These are phyloP conservation scores for Syngnathus acus DNA, from an alignment of 2,797 vertebrate genomes.

Conservation along the genomic window DNA sequence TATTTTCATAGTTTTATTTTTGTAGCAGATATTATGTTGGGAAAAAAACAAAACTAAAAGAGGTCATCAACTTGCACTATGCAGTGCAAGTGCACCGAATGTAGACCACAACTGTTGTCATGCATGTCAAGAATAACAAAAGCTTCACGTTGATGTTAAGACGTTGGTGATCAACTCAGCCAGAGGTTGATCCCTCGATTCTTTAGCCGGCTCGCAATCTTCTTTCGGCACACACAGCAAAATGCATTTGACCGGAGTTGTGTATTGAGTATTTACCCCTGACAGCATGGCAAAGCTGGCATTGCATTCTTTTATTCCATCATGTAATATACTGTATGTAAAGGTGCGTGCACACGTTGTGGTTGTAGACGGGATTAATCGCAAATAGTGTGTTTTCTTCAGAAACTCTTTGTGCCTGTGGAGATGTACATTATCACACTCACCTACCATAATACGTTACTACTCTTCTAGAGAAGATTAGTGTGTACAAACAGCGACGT, in stretches of 20 bases:
- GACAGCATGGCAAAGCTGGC: conserved; percentile 32
- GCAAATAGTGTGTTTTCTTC: conserved; percentile 35
- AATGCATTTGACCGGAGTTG: conserved; percentile 30
- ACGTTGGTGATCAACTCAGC: conserved; percentile 22
- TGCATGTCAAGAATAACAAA: conserved; percentile 44
- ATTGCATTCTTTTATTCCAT: conserved; percentile 51
- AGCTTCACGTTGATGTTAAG: conserved; percentile 10
- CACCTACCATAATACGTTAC: conserved; percentile 30
- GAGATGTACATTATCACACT: conserved; percentile 24
- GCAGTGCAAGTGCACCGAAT: conserved; percentile 25
- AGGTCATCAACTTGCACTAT: conserved; percentile 20
- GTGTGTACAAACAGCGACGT: conserved; percentile 31
- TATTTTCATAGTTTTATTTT: conserved; percentile 53
- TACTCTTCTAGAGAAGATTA: conserved; percentile 48
- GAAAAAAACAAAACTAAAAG: conserved; percentile 17
- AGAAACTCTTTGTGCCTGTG: conserved; percentile 25
- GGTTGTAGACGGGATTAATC: conserved; percentile 32
- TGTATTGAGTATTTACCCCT: conserved; percentile 38
- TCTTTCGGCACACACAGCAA: not conserved
- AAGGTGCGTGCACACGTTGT: conserved; percentile 28
- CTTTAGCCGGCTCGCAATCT: conserved; percentile 25
- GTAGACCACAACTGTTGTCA: conserved; percentile 29
- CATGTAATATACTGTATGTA: conserved; percentile 54
- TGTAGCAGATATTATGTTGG: conserved; percentile 36
- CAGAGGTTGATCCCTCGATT: conserved; percentile 13